These are phyloP conservation scores for Tenualosa thibaudeaui DNA, from an alignment of 2,797 vertebrate species.

Conservation along the genomic window DNA sequence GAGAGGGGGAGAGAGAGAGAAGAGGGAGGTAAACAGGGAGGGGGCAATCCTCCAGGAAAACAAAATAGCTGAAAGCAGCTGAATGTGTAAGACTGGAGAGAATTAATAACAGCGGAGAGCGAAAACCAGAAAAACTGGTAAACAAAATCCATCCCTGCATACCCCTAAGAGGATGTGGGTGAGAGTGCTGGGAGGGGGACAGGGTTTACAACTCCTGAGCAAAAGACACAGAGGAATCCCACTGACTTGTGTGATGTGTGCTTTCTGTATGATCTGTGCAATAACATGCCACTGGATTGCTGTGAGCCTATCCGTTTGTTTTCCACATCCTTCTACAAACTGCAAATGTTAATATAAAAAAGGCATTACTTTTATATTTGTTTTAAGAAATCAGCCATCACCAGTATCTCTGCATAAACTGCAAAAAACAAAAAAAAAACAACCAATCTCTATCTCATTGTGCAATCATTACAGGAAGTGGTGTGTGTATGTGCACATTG, in stretches of 20 bases:
- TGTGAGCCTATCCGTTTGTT: constrained; percentile 31
- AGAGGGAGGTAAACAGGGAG: constrained; percentile 36
- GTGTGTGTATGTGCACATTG: not conserved
- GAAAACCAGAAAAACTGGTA: constrained; percentile 27
- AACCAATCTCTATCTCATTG: not conserved
- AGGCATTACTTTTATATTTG: not conserved
- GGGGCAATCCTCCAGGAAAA: constrained; percentile 46
- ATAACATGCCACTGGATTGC: constrained; percentile 45
- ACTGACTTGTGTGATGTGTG: constrained; percentile 37
- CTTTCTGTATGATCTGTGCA: constrained; percentile 46
- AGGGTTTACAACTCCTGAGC: constrained; percentile 58
- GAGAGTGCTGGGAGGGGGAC: constrained; percentile 39
- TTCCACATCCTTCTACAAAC: constrained; percentile 30
- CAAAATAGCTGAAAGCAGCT: constrained; percentile 56
- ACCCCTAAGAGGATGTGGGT: not conserved
- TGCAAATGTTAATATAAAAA: constrained; percentile 8
- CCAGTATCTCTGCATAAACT: not conserved
- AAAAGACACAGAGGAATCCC: constrained; percentile 50
- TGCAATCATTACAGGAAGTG: not conserved
- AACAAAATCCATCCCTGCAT: constrained; percentile 18
- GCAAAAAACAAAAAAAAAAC: not conserved
- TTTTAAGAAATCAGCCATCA: not conserved
- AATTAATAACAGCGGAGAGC: constrained; percentile 54
- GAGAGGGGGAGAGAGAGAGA: constrained; percentile 33
- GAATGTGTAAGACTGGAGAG: constrained; percentile 52